Evolutionary conservation across 2,888 invertebrate species (phyloP).

Genomic region (Rotaria magnacalcarata): DNA sequence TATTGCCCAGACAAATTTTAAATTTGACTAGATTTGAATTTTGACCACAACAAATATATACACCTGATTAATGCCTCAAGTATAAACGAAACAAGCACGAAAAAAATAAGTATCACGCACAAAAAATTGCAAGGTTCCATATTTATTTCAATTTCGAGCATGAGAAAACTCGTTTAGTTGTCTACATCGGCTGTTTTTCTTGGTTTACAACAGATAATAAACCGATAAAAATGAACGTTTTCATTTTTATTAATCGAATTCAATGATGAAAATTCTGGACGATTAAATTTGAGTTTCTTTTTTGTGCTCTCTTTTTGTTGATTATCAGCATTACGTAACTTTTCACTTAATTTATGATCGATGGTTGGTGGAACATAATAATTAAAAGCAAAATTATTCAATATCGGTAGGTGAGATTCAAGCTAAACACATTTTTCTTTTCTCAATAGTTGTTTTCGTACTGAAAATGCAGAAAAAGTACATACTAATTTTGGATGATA

Average conservation of each 20-base stretch:
- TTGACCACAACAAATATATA: not conserved
- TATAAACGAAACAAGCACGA: not conserved
- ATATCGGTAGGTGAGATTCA: not conserved
- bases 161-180: not conserved
- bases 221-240: not conserved
- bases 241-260: not conserved
- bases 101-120: not conserved
- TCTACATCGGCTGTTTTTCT: not conserved
- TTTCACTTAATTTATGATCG: slow-evolving; percentile 8
- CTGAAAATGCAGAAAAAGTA: not conserved
- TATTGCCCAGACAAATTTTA: no score
- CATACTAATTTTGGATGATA: not conserved
- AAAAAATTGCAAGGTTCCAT: not conserved
- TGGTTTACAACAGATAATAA: not conserved
- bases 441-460: not conserved
- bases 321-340: not conserved
- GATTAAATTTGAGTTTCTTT: not conserved
- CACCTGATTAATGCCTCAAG: not conserved
- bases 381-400: not conserved
- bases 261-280: not conserved
- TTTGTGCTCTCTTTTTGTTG: not conserved
- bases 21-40: no score
- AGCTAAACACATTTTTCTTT: not conserved
- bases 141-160: not conserved
- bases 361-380: not conserved